phyloP scores from a whole-genome alignment of 37 sponge, comb jelly and placozoan genomes.

The Haliclona indistincta region DNA sequence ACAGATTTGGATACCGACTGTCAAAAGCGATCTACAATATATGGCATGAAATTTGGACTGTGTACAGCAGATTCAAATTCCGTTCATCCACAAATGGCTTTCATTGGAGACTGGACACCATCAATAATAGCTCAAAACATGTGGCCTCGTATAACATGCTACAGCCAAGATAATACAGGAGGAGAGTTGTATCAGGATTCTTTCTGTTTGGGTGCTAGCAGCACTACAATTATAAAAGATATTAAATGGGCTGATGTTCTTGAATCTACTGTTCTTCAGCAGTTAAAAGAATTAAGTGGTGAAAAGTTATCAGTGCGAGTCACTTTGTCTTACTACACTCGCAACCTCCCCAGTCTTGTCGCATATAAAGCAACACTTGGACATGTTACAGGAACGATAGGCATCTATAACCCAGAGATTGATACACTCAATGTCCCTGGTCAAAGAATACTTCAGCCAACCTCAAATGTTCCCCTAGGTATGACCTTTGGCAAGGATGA shows the following conservation, averaged over 20 bases:
- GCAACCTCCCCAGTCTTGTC: background rate
- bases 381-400: slow-evolving; percentile 37
- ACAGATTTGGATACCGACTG: slow-evolving; percentile 32
- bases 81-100: background rate
- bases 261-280: background rate
- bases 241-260: slow-evolving; percentile 10
- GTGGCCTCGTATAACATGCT: slow-evolving; percentile 15
- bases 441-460: slow-evolving; percentile 1
- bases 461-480: background rate
- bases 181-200: background rate
- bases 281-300: background rate
- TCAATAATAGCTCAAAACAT: slow-evolving; percentile 26
- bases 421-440: slow-evolving; percentile 42
- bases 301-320: slow-evolving; percentile 15
- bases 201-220: background rate
- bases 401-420: slow-evolving; percentile 5
- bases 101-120: slow-evolving; percentile 32
- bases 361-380: slow-evolving; percentile 7
- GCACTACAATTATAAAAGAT: slow-evolving; percentile 15
- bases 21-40: slow-evolving; percentile 13
- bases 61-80: background rate
- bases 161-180: background rate
- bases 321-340: slow-evolving; percentile 16
- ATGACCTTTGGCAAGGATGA: background rate
- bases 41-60: slow-evolving; percentile 43